These are phyloP conservation scores for Pholis gunnellus DNA, from an alignment of 2,113 vertebrate genomes.

Conservation along the genomic window DNA sequence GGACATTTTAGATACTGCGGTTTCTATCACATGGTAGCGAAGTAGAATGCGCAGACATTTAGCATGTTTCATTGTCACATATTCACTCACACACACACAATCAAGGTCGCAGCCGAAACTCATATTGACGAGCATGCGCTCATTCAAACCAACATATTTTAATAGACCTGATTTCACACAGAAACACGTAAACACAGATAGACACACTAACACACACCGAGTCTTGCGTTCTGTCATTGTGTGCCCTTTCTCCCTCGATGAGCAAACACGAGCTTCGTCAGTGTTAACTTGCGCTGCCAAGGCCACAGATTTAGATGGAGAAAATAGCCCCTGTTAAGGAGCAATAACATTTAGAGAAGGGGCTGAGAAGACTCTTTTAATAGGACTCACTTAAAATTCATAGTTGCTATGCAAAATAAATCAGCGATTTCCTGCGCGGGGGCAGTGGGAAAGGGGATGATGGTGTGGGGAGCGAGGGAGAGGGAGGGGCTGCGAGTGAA, in stretches of 20 bases:
- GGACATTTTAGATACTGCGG: slow-evolving; percentile 34
- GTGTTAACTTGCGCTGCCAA: slow-evolving; percentile 46
- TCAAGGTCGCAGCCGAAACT: slow-evolving; percentile 47
- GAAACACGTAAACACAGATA: not conserved
- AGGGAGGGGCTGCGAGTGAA: slow-evolving; percentile 82
- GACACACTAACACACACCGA: slow-evolving; percentile 3
- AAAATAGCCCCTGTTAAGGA: slow-evolving; percentile 71
- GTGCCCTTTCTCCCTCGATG: slow-evolving; percentile 30
- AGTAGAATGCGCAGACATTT: slow-evolving; percentile 6
- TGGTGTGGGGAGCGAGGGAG: slow-evolving; percentile 70
- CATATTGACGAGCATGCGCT: slow-evolving; percentile 9
- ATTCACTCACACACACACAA: not conserved
- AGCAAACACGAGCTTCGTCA: slow-evolving; percentile 24
- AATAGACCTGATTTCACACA: slow-evolving; percentile 6
- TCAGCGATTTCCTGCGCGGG: slow-evolving; percentile 79
- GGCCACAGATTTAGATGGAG: slow-evolving; percentile 62
- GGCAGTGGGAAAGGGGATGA: slow-evolving; percentile 68
- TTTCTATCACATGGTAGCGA: slow-evolving; percentile 2
- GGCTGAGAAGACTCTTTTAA: slow-evolving; percentile 77
- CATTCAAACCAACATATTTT: not conserved
- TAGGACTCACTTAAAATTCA: slow-evolving; percentile 87
- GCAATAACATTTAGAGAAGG: slow-evolving; percentile 79
- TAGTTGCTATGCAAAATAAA: slow-evolving; percentile 89
- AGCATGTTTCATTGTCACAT: slow-evolving; percentile 22
- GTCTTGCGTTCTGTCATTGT: not conserved